A percentile compares a stretch with the other conserved stretches of the same genome.
phyloP scores from a whole-genome alignment of 2,113 vertebrate species.

The Oncorhynchus tshawytscha region DNA sequence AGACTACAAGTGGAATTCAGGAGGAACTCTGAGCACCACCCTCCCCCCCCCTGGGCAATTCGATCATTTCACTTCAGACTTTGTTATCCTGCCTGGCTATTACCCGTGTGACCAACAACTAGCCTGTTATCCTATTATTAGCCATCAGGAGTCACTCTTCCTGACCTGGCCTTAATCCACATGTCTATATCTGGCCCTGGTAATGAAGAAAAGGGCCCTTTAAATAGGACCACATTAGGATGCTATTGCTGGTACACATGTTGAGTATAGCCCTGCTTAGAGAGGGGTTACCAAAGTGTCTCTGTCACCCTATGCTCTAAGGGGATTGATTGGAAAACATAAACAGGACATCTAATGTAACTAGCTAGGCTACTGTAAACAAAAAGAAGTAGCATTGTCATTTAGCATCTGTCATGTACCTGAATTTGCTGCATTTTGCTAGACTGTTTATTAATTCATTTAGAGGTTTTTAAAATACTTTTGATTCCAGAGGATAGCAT shows the following conservation, averaged over 20 bases:
- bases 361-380: background rate
- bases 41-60: background rate
- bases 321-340: background rate
- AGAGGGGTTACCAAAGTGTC: background rate
- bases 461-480: background rate
- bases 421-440: background rate
- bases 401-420: background rate
- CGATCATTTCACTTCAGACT: background rate
- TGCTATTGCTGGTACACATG: background rate
- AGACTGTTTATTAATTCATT: background rate
- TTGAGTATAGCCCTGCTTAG: background rate
- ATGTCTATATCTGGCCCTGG: background rate
- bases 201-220: background rate
- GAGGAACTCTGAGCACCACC: too few species aligned
- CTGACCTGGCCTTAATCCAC: slow-evolving; percentile 44
- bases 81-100: background rate
- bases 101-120: background rate
- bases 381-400: background rate
- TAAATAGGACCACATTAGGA: background rate
- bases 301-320: background rate
- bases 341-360: background rate
- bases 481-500: too few species aligned
- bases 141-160: slow-evolving; percentile 29
- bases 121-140: slow-evolving; percentile 20
- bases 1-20: too few species aligned